Percentiles rank a stretch among this genome's conserved stretches.
Evolutionary conservation across 92 coral and sea anemone genomes (phyloP).

Genomic region (Bergia sp.): DNA sequence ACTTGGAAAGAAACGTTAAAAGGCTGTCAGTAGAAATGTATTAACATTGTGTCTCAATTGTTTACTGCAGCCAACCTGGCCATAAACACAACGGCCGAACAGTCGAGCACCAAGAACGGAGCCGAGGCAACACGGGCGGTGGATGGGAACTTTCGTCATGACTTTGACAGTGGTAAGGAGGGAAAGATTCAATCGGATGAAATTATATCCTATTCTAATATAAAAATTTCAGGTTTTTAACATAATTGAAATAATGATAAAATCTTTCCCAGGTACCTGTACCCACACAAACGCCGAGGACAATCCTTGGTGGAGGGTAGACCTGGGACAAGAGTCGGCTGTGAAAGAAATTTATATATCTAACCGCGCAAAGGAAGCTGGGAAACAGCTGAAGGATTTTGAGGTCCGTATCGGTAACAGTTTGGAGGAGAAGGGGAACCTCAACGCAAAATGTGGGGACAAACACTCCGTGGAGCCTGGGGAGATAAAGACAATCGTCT

Average conservation of each 20-base stretch:
- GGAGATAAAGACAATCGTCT: slow-evolving; percentile 58
- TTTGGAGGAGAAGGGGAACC: slow-evolving; percentile 70
- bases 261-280: slow-evolving; percentile 65
- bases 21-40: neutral
- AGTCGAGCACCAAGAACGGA: slow-evolving; percentile 73
- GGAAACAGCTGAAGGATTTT: slow-evolving; percentile 71
- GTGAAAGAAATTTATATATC: slow-evolving; percentile 87
- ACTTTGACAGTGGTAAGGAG: slow-evolving; percentile 61
- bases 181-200: neutral
- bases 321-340: slow-evolving; percentile 73
- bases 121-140: slow-evolving; percentile 71
- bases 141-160: slow-evolving; percentile 72
- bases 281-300: slow-evolving; percentile 67
- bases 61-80: slow-evolving; percentile 77
- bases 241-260: neutral
- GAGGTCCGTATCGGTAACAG: slow-evolving; percentile 92
- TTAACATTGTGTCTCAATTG: neutral
- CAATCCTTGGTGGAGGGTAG: slow-evolving; percentile 92
- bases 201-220: neutral
- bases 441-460: slow-evolving; percentile 76
- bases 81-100: slow-evolving; percentile 71
- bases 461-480: slow-evolving; percentile 79
- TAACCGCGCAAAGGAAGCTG: slow-evolving; percentile 63
- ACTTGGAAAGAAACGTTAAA: too few relatives aligned
- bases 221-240: neutral